Base-by-base conservation (phyloP, 2,797 vertebrate genomes). In the Dicrostonyx torquatus region DNA sequence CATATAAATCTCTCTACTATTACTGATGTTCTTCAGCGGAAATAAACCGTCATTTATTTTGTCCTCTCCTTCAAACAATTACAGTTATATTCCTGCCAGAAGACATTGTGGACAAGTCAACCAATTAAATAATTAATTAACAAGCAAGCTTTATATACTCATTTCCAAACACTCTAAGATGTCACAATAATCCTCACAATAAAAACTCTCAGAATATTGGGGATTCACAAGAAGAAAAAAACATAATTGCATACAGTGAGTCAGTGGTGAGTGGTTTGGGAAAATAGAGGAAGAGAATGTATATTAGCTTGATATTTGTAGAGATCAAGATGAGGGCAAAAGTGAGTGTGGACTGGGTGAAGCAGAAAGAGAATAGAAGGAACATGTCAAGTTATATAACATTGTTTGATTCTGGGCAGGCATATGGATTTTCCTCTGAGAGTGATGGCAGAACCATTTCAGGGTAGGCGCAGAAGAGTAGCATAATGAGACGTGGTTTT, bases 41-140 rank as follows among this genome's bases (percentile, higher is more conserved):
- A 92, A 88, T 60, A 95, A 95, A 90, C 22, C 72, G 53, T 70
- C 50, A 50, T 18, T 53, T 55, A 5, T 83, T 43, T 58, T 37
- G 31, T 78, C 68, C 48, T 70, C 75, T 79, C 55, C 78, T 26
- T n/a, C 6, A 78, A 84, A 60, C 73, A 24, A 37, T 90, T 90
- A 72, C 55, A 37, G 22, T 78, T 87, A 95, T 92, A 77, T 68
- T 94, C 29, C 37, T 34, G n/a, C 73, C 78, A 89, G 90, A 82
- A 95, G 66, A 75, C 58, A 62, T 62, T 70, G 4, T 55, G 66
- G 93, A 94, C 37, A 88, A 77, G 70, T 40, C 85, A 64, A 82
- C 50, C 76, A 62, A 40, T 29, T 55, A 66, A 58, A 58, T 58
- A 58, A 79, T 86, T 50, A 86, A 66, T 86, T 73, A 82, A 72